Evolutionary conservation across 2,797 vertebrate genomes (phyloP).

Genomic region (Monodelphis domestica): DNA sequence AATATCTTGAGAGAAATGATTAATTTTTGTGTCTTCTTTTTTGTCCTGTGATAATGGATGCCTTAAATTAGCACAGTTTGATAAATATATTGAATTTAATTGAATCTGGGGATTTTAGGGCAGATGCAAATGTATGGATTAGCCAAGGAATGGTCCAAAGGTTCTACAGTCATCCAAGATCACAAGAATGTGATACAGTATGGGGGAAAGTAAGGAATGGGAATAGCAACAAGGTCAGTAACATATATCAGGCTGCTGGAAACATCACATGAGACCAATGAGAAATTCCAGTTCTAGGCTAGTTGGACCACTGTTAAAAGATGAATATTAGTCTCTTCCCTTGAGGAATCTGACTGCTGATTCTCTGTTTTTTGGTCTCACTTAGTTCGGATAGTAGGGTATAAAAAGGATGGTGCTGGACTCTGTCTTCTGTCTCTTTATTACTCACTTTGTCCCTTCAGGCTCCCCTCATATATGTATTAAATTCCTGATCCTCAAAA

Average conservation of each 20-base stretch:
- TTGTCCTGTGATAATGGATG: too few relatives aligned
- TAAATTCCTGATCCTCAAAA: not conserved
- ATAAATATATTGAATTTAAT: not conserved
- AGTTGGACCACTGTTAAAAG: not conserved
- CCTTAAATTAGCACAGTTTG: not conserved
- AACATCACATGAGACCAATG: not conserved
- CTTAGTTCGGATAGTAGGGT: not conserved
- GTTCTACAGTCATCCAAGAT: not conserved
- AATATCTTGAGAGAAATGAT: not conserved
- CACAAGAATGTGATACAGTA: not conserved
- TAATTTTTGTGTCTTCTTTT: not conserved
- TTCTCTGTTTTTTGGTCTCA: not conserved
- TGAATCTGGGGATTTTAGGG: not conserved
- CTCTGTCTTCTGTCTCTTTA: not conserved
- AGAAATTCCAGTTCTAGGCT: not conserved
- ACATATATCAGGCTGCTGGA: not conserved
- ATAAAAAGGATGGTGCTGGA: not conserved
- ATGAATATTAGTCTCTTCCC: not conserved
- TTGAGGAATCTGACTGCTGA: not conserved
- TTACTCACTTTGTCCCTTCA: not conserved
- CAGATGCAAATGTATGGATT: not conserved
- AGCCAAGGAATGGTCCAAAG: not conserved
- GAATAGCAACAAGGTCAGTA: not conserved
- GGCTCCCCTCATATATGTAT: not conserved
- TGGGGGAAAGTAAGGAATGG: not conserved